phyloP scores from a whole-genome alignment of 2,113 vertebrate species.

The Brachionichthys hirsutus region DNA sequence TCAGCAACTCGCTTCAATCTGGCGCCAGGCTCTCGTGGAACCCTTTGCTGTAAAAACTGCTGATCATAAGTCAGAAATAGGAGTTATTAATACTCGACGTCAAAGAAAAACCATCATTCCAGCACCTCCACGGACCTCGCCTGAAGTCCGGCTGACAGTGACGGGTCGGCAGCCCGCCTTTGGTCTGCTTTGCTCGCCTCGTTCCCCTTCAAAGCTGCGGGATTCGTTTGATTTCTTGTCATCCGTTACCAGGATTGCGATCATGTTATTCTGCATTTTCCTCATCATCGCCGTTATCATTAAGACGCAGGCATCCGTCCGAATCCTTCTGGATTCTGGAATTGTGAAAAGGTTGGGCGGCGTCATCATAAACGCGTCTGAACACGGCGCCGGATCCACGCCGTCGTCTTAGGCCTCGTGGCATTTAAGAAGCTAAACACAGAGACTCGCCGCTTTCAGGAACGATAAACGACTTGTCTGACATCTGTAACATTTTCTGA shows the following conservation, averaged over 20 bases:
- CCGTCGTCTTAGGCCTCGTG: conserved; percentile 10
- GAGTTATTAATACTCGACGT: too few species aligned
- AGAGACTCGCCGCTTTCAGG: conserved; percentile 11
- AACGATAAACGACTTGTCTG: conserved; percentile 17
- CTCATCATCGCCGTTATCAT: conserved; percentile 18
- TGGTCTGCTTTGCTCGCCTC: not conserved
- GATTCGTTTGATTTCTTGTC: conserved; percentile 32
- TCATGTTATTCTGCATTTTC: conserved; percentile 52
- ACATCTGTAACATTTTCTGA: conserved; percentile 37
- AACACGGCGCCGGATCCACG: not conserved
- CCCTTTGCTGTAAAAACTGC: too few species aligned
- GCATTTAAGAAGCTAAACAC: conserved; percentile 30
- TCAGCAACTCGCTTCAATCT: too few species aligned
- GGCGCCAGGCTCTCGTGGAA: too few species aligned
- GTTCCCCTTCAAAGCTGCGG: conserved; percentile 35
- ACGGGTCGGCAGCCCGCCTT: conserved; percentile 47
- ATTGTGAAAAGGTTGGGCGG: conserved; percentile 40
- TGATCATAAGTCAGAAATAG: too few species aligned
- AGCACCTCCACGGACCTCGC: conserved; percentile 45
- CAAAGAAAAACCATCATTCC: too few species aligned
- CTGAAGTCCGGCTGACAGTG: conserved; percentile 63
- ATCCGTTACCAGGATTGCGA: conserved; percentile 31
- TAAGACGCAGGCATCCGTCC: too few species aligned
- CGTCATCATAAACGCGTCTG: conserved; percentile 19
- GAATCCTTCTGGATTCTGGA: conserved; percentile 26